These are phyloP conservation scores for Clivina fossor DNA, from an alignment of 2,888 invertebrate genomes.

Conservation along the genomic window DNA sequence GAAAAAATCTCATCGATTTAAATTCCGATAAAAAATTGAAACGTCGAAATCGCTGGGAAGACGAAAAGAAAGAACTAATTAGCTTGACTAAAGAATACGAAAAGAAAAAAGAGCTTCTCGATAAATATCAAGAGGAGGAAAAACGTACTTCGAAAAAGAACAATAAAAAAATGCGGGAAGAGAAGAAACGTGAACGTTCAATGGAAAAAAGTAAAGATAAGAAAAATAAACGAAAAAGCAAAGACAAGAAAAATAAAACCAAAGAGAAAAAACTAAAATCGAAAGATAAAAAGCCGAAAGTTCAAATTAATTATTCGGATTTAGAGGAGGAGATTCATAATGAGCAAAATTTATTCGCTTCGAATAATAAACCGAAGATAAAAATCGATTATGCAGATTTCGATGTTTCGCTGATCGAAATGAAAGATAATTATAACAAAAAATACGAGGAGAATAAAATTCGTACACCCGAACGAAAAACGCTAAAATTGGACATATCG, in stretches of 20 bases:
- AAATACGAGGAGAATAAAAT: slow-evolving; percentile 15
- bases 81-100: slow-evolving; percentile 17
- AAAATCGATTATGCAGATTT: slow-evolving; percentile 33
- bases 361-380: slow-evolving; percentile 14
- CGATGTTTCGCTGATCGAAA: slow-evolving; percentile 25
- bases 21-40: slow-evolving; percentile 3
- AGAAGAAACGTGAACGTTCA: slow-evolving; percentile 13
- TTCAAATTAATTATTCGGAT: slow-evolving; percentile 26
- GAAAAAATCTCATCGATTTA: slow-evolving; percentile 5
- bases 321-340: slow-evolving; percentile 10
- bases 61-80: slow-evolving; percentile 7
- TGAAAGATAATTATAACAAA: slow-evolving; percentile 18
- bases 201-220: not conserved
- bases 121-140: slow-evolving; percentile 4
- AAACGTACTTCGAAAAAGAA: slow-evolving; percentile 19
- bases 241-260: slow-evolving; percentile 22
- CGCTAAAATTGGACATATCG: slow-evolving; percentile 31
- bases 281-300: slow-evolving; percentile 18
- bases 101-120: slow-evolving; percentile 3
- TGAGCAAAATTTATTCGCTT: not conserved
- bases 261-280: no score
- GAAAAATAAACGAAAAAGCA: not conserved
- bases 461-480: slow-evolving; percentile 14
- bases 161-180: slow-evolving; percentile 26
- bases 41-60: slow-evolving; percentile 1